Base-by-base conservation (phyloP, 2,888 invertebrate genomes). In the Hypomecis punctinalis region DNA sequence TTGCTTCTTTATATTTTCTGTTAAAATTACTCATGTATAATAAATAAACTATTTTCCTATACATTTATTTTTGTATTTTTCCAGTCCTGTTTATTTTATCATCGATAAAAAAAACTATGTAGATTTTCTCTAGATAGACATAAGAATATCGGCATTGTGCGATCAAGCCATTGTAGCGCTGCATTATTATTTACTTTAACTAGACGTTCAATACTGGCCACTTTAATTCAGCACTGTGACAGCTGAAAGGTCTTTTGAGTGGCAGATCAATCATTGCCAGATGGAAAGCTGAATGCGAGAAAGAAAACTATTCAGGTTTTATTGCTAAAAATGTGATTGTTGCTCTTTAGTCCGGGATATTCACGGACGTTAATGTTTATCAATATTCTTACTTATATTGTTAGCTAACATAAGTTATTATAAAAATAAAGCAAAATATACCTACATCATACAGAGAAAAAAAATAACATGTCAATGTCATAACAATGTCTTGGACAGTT, bases 211-310 rank as follows among this genome's bases (percentile, higher is more conserved):
- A 72, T 78, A 82, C 78, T 76, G 79, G 74, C 75, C 78, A 73
- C 73, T 78, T 80, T 86, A 82, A 82, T 83, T 82, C 82, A 80
- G 76, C 69, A 62, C 69, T 76, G 87, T 75, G 88, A 88, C 86
- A 86, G 84, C 77, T 84, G 82, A 86, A 86, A 86, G 84, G 83
- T 80, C 76, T 78, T 81, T 67, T 72, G 57, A 66, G 47, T 66
- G 61, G 61, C 61, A 61, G 61, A 61, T 66, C 65, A 61, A 66
- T 66, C 61, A 61, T 61, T 60, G 64, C 43, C 1, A 40, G 55
- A 55, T 43, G 43, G 55, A 57, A 60, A 35, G 37, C 45, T 60
- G 42, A 64, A 65, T 61, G 37, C 23, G 9, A 52, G 45, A 46
- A 55, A 60, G 37, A 47, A 45, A 36, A 4, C 23, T 5, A 45